Conservation (phyloP, 1,140 invertebrate species). For the Metopolophium dirhodum region DNA sequence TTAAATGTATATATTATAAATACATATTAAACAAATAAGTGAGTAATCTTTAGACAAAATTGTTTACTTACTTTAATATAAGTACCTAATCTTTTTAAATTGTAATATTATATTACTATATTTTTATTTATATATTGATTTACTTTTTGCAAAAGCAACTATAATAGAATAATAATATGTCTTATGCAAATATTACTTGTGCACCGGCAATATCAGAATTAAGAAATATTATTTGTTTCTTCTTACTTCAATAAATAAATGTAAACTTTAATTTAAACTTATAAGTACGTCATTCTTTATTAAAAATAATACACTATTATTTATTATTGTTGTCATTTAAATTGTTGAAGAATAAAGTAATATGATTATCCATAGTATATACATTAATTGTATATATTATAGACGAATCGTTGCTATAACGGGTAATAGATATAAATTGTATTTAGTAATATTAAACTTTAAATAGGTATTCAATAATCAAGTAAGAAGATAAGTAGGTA, state of each 20-base stretch:
- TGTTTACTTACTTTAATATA: neutral
- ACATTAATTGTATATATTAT: too few relatives aligned
- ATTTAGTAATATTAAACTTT: too few relatives aligned
- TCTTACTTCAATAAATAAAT: neutral
- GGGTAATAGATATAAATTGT: too few relatives aligned
- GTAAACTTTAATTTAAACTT: neutral
- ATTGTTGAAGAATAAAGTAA: too few relatives aligned
- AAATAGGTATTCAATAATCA: too few relatives aligned
- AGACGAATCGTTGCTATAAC: too few relatives aligned
- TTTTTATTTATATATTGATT: neutral
- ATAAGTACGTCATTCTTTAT: too few relatives aligned
- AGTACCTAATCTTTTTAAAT: neutral
- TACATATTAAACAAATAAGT: neutral
- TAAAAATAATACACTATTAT: too few relatives aligned
- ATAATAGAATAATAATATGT: neutral
- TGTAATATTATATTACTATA: neutral
- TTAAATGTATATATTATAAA: neutral
- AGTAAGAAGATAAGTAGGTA: too few relatives aligned
- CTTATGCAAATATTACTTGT: neutral
- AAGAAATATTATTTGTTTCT: too few relatives aligned
- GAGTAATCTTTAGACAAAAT: neutral
- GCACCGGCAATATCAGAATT: neutral
- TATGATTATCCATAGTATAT: too few relatives aligned
- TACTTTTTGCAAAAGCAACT: neutral
- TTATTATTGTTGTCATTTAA: too few relatives aligned